Evolutionary conservation across 2,888 invertebrate species (phyloP).

Genomic region (Cheilosia variabilis): DNA sequence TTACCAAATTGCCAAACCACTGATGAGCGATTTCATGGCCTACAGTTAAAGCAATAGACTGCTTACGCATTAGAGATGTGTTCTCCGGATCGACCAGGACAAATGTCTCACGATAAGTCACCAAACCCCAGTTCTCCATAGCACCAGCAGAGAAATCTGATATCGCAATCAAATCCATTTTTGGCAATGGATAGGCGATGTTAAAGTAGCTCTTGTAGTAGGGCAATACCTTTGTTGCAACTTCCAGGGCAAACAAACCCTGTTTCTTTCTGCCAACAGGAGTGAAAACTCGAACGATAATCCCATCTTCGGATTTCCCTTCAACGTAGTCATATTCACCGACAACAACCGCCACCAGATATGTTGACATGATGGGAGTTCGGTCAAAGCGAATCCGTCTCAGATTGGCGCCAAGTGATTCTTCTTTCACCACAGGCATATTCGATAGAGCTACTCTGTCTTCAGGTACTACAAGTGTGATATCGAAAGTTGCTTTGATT

Average conservation of each 20-base stretch:
- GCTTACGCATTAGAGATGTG: conserved; percentile 92
- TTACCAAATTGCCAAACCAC: conserved; percentile 99
- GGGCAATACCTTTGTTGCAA: conserved; percentile 95
- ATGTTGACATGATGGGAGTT: conserved; percentile 97
- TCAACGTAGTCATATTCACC: conserved; percentile 98
- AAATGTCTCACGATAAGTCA: conserved; percentile 96
- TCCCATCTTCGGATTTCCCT: conserved; percentile 91
- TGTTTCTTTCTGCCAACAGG: conserved; percentile 96
- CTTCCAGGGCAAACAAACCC: conserved; percentile 95
- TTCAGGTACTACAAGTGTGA: conserved; percentile 91
- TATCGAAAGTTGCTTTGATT: conserved; percentile 96
- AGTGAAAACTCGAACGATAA: conserved; percentile 92
- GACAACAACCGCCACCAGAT: conserved; percentile 96
- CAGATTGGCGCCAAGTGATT: conserved; percentile 83
- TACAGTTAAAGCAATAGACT: conserved; percentile 94
- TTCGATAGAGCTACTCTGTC: conserved; percentile 95
- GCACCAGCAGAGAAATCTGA: conserved; percentile 98
- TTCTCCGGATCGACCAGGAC: conserved; percentile 95
- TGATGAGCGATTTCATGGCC: conserved; percentile 98
- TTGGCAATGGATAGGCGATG: conserved; percentile 97
- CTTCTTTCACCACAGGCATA: conserved; percentile 89
- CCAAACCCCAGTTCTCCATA: conserved; percentile 99
- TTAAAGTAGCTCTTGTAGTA: conserved; percentile 98
- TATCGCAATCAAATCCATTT: conserved; percentile 98
- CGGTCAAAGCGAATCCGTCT: conserved; percentile 88